These are phyloP conservation scores for Phyllotreta cruciferae DNA, from an alignment of 2,888 invertebrate species.

Conservation along the genomic window DNA sequence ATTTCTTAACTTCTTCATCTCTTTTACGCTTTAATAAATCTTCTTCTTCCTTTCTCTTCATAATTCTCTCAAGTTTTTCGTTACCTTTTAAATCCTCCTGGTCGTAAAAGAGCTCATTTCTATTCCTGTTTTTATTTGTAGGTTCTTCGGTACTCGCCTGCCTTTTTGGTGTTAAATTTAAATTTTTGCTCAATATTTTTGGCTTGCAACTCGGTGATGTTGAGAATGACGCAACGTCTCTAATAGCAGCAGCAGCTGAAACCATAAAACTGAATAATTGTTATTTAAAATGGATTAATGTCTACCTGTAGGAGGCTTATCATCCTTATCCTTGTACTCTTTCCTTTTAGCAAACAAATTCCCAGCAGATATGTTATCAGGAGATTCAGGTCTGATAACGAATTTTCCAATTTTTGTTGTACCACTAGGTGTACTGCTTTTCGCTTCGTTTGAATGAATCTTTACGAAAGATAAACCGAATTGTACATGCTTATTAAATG, in stretches of 20 bases:
- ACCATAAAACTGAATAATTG: neutral
- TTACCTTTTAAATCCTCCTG: conserved; percentile 48
- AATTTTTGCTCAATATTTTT: conserved; percentile 40
- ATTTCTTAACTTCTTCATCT: conserved; percentile 43
- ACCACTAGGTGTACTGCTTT: conserved; percentile 36
- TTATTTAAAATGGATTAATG: neutral
- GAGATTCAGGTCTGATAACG: conserved; percentile 63
- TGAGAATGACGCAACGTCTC: conserved; percentile 52
- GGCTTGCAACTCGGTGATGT: conserved; percentile 45
- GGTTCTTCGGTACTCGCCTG: conserved; percentile 24
- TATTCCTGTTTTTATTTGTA: conserved; percentile 40
- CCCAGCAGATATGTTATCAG: conserved; percentile 67
- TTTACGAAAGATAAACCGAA: conserved; percentile 85
- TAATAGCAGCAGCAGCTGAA: conserved; percentile 63
- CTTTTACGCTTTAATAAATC: conserved; percentile 27
- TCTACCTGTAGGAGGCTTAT: conserved; percentile 51
- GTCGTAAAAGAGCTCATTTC: conserved; percentile 47
- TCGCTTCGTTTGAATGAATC: conserved; percentile 61
- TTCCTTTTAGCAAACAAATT: conserved; percentile 69
- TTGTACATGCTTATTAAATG: conserved; percentile 80
- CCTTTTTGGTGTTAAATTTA: conserved; percentile 29
- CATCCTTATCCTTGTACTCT: conserved; percentile 50
- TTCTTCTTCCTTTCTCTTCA: conserved; percentile 44
- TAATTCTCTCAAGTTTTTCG: conserved; percentile 49
- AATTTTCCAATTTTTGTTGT: conserved; percentile 60